Evolutionary conservation across 2,888 invertebrate species (phyloP).

Genomic region (Drosophila merina): DNA sequence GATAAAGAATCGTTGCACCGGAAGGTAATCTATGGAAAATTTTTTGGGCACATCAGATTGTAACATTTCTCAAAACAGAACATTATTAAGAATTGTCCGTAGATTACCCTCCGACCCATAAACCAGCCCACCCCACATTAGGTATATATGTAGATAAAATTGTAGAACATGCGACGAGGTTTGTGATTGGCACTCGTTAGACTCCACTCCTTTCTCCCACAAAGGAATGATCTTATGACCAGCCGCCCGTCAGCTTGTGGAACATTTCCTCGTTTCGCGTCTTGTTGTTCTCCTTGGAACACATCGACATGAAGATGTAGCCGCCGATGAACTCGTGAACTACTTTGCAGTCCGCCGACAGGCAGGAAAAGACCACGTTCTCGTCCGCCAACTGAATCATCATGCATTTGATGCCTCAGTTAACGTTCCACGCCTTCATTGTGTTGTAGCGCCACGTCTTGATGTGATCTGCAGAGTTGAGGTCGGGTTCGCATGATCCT

Average conservation of each 20-base stretch:
- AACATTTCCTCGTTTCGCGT: slow-evolving; percentile 98
- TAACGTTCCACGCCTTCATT: too few relatives aligned
- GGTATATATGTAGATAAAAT: slow-evolving; percentile 34
- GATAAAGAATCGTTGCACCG: neutral
- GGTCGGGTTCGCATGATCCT: too few relatives aligned
- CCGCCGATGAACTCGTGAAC: slow-evolving; percentile 99
- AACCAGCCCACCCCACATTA: slow-evolving; percentile 26
- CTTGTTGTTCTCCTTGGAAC: slow-evolving; percentile 99
- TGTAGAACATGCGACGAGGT: slow-evolving; percentile 61
- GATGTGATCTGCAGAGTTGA: too few relatives aligned
- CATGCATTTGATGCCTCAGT: too few relatives aligned
- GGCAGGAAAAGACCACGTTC: too few relatives aligned
- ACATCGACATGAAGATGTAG: slow-evolving; percentile 99
- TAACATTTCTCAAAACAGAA: neutral
- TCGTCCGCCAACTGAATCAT: too few relatives aligned
- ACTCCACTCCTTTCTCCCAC: slow-evolving; percentile 23
- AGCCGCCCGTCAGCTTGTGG: slow-evolving; percentile 99
- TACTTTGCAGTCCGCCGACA: slow-evolving; percentile 99
- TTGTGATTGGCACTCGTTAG: slow-evolving; percentile 74
- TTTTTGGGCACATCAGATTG: neutral
- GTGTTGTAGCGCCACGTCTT: too few relatives aligned
- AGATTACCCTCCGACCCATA: slow-evolving; percentile 15
- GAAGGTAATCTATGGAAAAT: slow-evolving; percentile 5
- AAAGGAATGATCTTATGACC: slow-evolving; percentile 85
- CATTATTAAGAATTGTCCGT: slow-evolving; percentile 13